Evolutionary conservation across 2,797 vertebrate species (phyloP), one percentile per base, ranked within the genome.

Genomic region (Smutsia temminckii): DNA sequence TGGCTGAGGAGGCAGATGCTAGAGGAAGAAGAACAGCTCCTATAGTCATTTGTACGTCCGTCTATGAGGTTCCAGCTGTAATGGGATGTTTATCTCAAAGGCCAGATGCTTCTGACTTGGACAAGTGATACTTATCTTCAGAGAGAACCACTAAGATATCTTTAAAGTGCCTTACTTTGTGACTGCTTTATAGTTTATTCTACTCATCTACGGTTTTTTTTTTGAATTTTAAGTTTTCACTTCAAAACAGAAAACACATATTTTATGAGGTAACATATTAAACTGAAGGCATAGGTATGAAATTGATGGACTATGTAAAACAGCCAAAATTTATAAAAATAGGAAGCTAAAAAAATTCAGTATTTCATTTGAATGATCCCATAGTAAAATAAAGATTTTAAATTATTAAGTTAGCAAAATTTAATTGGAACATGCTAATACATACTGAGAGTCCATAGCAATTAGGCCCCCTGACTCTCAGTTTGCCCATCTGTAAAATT

Each of bases 401-500:
- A 92, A 61, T 78, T 61, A 72, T 40, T 91, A 79, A 63, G 17
- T 68, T 88, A 85, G 49, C 25, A 53, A n/a, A 51, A 16, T 8
- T 75, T 93, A 42, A 49, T 59, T 93, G 21, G 34, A 42, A 85
- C 74, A 40, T 64, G 27, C 10, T 68, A 63, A 77, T 68, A 74
- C 51, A 85, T 49, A 53, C 46, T 61, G 13, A 83, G 61, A 84
- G 89, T 42, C 32, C 13, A n/a, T 68, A 63, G 14, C 68, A 85
- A 29, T 77, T 40, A 77, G 29, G 40, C 77, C 94, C 59, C 64
- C 21, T 42, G 23, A 83, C 53, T 93, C 84, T 84, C 51, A 69
- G 37, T 91, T 89, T 94, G 29, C 13, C 83, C 74, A 14, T 84
- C 46, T 92, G 34, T 88, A 42, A 84, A 93, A 64, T 6, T 77